These are phyloP conservation scores for Psilopogon haemacephalus DNA, from an alignment of 2,113 vertebrate genomes.

Conservation along the genomic window DNA sequence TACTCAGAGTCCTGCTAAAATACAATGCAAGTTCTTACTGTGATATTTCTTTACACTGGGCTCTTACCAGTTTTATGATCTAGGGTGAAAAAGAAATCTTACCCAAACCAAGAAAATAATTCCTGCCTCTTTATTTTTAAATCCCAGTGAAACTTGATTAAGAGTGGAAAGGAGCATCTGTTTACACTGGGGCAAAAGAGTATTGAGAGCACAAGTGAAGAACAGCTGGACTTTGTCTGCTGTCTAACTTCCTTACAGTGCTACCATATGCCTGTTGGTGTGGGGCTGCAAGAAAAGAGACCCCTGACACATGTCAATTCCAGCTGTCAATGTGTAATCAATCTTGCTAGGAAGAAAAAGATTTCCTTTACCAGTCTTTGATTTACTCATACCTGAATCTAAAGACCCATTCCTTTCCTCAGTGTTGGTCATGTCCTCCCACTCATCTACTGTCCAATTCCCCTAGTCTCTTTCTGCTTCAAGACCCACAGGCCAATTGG, in stretches of 20 bases:
- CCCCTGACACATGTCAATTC: background rate
- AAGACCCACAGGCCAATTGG: background rate
- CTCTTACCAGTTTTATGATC: background rate
- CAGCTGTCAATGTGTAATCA: constrained; percentile 4
- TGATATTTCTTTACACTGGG: background rate
- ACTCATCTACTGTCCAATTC: background rate
- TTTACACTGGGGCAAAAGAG: background rate
- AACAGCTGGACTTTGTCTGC: constrained; percentile 1
- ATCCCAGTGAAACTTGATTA: background rate
- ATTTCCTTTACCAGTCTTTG: background rate
- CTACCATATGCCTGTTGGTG: background rate
- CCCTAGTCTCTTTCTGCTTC: background rate
- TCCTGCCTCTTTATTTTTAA: background rate
- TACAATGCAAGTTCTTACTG: background rate
- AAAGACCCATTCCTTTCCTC: background rate
- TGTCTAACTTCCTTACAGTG: background rate
- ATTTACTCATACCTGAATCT: background rate
- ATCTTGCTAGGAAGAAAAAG: background rate
- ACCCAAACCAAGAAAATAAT: background rate
- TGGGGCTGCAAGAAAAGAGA: background rate
- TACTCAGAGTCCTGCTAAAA: background rate
- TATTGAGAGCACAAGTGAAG: background rate
- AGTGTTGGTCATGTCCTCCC: background rate
- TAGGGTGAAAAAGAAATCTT: background rate
- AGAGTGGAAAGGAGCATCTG: background rate